Base-by-base conservation (phyloP, 2,113 vertebrate species). In the Sakesphorus luctuosus region DNA sequence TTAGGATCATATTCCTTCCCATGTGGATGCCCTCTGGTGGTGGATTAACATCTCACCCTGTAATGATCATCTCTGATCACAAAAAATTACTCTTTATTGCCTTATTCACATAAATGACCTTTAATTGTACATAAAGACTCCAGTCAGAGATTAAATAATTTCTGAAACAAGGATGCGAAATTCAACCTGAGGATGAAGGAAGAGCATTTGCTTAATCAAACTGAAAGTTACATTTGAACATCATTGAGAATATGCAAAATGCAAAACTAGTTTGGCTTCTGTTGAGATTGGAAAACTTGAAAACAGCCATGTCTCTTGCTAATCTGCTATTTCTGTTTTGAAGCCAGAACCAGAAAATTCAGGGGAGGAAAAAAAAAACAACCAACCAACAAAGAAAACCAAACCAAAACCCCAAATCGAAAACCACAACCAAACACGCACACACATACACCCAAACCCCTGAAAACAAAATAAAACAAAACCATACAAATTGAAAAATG, bases 21-120 rank as follows among this genome's bases (percentile, higher is more conserved):
- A 36, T 63, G 23, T 61, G 74, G 49, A 58, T 94, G 96, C 96
- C 96, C 97, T 93, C 96, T 97, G 81, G 93, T 91, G 96, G 95
- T 76, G 90, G 52, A 87, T 88, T 77, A 67, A 79, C 82, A 49
- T 25, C 24, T 84, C 55, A 65, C 13, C 26, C 24, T 49, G 23
- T 21, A 35, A 10, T 8, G 8, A 25, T 83, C 38, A 24, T 13
- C 16, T 47, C n/a, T 65, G 43, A 28, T 28, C 23, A 36, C 25
- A 13, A n/a, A 90, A 20, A 9, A 17, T 9, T 8, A 69, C 33
- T 47, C 7, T 62, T 77, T 66, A 56, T 53, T 55, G 13, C 9
- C 16, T 26, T 82, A 44, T 43, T 74, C 20, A 26, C 18, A 59
- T 2, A 58, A 77, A 52, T 49, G 36, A 79, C 0, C 10, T 24